phyloP scores from a whole-genome alignment of 2,888 invertebrate genomes.

The Conchocele bisecta region DNA sequence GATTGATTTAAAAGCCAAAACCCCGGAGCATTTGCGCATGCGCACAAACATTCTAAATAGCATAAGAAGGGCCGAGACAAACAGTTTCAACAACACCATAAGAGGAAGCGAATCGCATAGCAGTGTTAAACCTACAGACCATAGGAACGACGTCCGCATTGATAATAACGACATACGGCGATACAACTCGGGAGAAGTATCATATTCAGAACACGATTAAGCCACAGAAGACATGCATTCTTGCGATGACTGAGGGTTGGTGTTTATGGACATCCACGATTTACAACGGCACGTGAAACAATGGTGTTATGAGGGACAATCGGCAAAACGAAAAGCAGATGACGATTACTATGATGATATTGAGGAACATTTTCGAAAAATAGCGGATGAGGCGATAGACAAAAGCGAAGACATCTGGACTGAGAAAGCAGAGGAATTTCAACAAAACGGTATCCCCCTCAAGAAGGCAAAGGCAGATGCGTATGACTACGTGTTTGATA shows the following conservation, averaged over 20 bases:
- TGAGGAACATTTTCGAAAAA: not conserved
- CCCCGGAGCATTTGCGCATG: no score
- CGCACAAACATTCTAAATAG: slow-evolving; percentile 2
- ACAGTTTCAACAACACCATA: no score
- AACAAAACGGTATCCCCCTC: no score
- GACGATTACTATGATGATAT: slow-evolving; percentile 12
- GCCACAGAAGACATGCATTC: slow-evolving; percentile 15
- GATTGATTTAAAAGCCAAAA: slow-evolving; percentile 9
- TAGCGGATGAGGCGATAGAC: not conserved
- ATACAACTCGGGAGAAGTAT: no score
- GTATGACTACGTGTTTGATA: no score
- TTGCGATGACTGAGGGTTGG: slow-evolving; percentile 35
- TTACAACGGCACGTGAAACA: slow-evolving; percentile 34
- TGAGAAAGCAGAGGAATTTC: no score
- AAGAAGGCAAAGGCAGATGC: no score
- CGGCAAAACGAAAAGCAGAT: not conserved
- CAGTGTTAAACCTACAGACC: no score
- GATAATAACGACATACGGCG: no score
- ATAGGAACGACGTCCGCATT: no score
- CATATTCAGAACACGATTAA: not conserved
- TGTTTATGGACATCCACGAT: slow-evolving; percentile 26
- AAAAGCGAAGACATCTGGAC: not conserved
- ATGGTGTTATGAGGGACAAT: slow-evolving; percentile 16
- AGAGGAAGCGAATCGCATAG: no score
- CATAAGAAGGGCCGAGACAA: slow-evolving; percentile 9